These are phyloP conservation scores for Pollachius pollachius DNA, from an alignment of 2,113 vertebrate genomes.

Conservation along the genomic window DNA sequence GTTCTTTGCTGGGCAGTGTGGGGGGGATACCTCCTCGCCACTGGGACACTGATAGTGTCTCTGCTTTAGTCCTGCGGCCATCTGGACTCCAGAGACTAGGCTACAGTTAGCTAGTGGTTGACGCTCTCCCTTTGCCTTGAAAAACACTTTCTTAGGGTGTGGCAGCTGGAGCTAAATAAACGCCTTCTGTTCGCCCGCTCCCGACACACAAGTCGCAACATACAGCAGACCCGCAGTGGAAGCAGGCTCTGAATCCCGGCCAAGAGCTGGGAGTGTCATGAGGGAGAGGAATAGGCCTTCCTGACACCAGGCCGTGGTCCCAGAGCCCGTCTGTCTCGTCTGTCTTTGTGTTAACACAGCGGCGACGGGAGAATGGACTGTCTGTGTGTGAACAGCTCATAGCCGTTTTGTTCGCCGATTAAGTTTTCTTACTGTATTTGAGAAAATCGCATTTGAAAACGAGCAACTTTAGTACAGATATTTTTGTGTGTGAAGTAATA, in stretches of 20 bases:
- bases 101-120: slow-evolving; percentile 30
- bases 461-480: too few species aligned
- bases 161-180: slow-evolving; percentile 75
- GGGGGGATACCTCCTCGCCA: slow-evolving; percentile 5
- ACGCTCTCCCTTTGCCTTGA: slow-evolving; percentile 49
- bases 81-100: slow-evolving; percentile 28
- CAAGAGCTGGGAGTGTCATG: slow-evolving; percentile 63
- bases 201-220: slow-evolving; percentile 74
- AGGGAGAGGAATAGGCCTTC: slow-evolving; percentile 30
- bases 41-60: slow-evolving; percentile 42
- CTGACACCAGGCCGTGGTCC: too few species aligned
- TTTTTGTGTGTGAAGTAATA: too few species aligned
- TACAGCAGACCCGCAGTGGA: slow-evolving; percentile 63
- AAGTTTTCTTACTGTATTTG: too few species aligned
- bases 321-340: too few species aligned
- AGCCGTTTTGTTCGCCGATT: too few species aligned
- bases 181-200: slow-evolving; percentile 68
- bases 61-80: slow-evolving; percentile 25
- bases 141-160: slow-evolving; percentile 78
- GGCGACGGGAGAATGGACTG: too few species aligned
- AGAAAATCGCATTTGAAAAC: too few species aligned
- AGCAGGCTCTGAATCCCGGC: slow-evolving; percentile 53
- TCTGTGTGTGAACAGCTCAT: too few species aligned
- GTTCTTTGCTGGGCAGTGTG: too few species aligned
- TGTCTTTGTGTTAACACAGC: too few species aligned